phyloP scores from a whole-genome alignment of 2,113 vertebrate genomes.

The Catagonus wagneri region DNA sequence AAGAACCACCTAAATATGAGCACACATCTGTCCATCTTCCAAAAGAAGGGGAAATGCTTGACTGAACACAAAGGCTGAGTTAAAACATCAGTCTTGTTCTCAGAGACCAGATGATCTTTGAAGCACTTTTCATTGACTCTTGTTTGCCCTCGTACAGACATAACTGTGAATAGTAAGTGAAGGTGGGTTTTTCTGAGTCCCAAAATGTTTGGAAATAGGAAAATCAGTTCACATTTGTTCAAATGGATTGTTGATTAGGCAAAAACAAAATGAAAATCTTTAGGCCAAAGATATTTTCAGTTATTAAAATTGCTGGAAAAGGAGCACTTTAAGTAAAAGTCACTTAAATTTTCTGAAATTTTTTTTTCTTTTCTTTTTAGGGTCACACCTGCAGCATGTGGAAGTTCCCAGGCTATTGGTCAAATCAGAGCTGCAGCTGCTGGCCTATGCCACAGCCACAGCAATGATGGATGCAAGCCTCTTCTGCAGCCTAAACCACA shows the following conservation, averaged over 20 bases:
- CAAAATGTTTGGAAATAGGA: slow-evolving; percentile 19
- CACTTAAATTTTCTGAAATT: background rate
- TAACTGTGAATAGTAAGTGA: slow-evolving; percentile 4
- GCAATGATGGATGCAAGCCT: no score
- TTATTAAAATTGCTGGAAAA: background rate
- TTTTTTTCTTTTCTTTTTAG: background rate
- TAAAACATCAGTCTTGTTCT: background rate
- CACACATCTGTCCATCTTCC: slow-evolving; percentile 9
- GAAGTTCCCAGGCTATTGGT: no score
- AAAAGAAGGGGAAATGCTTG: slow-evolving; percentile 22
- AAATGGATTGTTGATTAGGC: slow-evolving; percentile 14
- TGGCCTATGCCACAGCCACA: no score
- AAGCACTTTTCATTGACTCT: slow-evolving; percentile 18
- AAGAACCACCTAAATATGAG: slow-evolving; percentile 41
- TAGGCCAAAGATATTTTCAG: background rate
- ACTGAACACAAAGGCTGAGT: slow-evolving; percentile 23
- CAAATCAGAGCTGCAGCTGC: no score
- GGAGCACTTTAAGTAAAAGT: background rate
- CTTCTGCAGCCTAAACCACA: no score
- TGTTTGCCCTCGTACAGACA: background rate
- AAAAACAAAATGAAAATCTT: slow-evolving; percentile 47
- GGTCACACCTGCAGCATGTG: no score
- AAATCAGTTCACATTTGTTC: background rate
- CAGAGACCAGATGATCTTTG: background rate
- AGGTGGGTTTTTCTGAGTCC: background rate